Evolutionary conservation across 1,140 invertebrate species (phyloP), one percentile per base, ranked within the genome.

Genomic region (Maniola jurtina): DNA sequence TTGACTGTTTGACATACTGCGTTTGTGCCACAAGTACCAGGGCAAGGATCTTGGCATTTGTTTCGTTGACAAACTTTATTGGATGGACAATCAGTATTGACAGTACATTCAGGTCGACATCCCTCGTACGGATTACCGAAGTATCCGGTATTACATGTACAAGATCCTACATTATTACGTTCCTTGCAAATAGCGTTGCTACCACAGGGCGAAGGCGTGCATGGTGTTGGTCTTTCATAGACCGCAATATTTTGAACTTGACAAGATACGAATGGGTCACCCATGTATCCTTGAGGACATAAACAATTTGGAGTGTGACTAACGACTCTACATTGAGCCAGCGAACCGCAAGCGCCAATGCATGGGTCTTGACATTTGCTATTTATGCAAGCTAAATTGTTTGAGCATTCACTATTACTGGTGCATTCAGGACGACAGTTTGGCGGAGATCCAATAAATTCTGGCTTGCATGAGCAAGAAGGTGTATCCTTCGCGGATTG

Each of bases 331-430:
- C 95, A 96, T 75, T 93, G 86, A 9, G 95, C 93, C 81, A 93
- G 93, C 10, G 85, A 75, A 14, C 93, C 94, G 82, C 95, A 95
- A 15, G 92, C 91, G 33, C 92, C 93, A 36, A 91, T 86, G 81
- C 94, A 95, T 63, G 94, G 94, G 81, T 95, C 93, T 75, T 86
- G 86, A 79, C 95, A 96, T 88, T 94, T 95, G 70, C 93, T 92
- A 74, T 93, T 94, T 11, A 94, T 93, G 76, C 94, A 95, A 6
- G 94, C 94, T 73, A 93, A 83, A 72, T 94, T 79, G 65, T 88
- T 92, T 0, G 92, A 56, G 82, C 94, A 94, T 90, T 94, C 94
- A 55, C 90, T 92, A 67, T 94, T 94, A 73, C 92, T 93, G 15
- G 92, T 88, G 76, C 94, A 95, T 90, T 95, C 94, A 13, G 94